Evolutionary conservation across 2,113 vertebrate species (phyloP).

Genomic region (Brachyistius frenatus): DNA sequence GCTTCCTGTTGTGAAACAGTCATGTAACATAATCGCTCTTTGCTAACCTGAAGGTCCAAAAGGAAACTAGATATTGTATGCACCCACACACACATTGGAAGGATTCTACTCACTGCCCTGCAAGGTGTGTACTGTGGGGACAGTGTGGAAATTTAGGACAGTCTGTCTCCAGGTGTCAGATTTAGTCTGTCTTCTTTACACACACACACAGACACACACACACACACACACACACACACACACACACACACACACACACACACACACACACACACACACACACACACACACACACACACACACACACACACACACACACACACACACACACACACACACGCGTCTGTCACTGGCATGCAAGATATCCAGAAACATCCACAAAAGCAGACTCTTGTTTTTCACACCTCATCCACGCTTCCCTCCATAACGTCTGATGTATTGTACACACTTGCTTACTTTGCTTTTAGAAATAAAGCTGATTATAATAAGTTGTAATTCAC

Average conservation of each 20-base stretch:
- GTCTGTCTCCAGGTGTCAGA: constrained; percentile 30
- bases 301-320: too few species aligned
- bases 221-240: background rate
- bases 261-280: background rate
- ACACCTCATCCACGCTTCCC: background rate
- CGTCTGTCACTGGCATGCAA: background rate
- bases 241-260: background rate
- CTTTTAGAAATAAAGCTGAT: background rate
- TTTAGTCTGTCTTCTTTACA: constrained; percentile 12
- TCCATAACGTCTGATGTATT: too few species aligned
- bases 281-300: too few species aligned
- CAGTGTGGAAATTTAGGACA: constrained; percentile 21
- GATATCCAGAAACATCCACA: constrained; percentile 10
- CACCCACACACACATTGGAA: background rate
- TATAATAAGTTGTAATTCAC: background rate
- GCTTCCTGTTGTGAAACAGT: constrained; percentile 26
- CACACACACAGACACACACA: too few species aligned
- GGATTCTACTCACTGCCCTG: constrained; percentile 21
- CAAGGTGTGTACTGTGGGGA: constrained; percentile 7
- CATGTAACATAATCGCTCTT: constrained; percentile 31
- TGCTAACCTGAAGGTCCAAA: constrained; percentile 5
- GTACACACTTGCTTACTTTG: background rate
- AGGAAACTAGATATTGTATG: constrained; percentile 5
- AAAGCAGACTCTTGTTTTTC: background rate
- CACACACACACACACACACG: too few species aligned